Percentiles rank a stretch among this genome's conserved stretches.
phyloP scores from a whole-genome alignment of 2,797 vertebrate species.

The Urophycis tenuis region DNA sequence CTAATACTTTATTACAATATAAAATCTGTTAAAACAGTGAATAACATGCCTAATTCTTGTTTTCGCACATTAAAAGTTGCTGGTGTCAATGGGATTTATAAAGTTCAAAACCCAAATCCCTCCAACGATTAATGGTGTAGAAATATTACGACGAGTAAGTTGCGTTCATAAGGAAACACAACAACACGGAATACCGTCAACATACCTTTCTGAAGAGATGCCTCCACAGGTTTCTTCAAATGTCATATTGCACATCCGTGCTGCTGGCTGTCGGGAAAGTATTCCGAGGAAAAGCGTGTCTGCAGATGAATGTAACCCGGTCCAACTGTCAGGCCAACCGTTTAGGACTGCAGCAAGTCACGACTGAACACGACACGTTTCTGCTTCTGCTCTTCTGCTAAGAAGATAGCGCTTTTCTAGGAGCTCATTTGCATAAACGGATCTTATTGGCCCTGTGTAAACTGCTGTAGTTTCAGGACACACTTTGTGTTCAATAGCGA shows the following conservation, averaged over 20 bases:
- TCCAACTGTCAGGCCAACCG: not conserved
- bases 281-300: constrained; percentile 36
- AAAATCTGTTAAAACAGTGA: not conserved
- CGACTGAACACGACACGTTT: not conserved
- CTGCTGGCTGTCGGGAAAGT: constrained; percentile 30
- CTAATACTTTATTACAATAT: not conserved
- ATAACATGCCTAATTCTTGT: not conserved
- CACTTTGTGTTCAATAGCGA: constrained; percentile 24
- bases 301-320: not conserved
- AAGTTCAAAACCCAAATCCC: not conserved
- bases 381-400: not conserved
- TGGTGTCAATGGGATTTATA: too few species aligned
- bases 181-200: not conserved
- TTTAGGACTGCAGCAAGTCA: not conserved
- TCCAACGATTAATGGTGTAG: not conserved
- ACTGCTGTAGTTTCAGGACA: not conserved
- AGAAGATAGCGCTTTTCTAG: not conserved
- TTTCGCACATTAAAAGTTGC: not conserved
- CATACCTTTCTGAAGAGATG: constrained; percentile 78
- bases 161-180: not conserved
- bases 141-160: too few species aligned
- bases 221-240: constrained; percentile 84
- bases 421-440: constrained; percentile 46
- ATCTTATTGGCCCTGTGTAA: constrained; percentile 30
- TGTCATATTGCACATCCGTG: constrained; percentile 83